phyloP scores from a whole-genome alignment of 30 jellyfish, hydroid and myxozoan genomes.

The Rhopilema esculentum region DNA sequence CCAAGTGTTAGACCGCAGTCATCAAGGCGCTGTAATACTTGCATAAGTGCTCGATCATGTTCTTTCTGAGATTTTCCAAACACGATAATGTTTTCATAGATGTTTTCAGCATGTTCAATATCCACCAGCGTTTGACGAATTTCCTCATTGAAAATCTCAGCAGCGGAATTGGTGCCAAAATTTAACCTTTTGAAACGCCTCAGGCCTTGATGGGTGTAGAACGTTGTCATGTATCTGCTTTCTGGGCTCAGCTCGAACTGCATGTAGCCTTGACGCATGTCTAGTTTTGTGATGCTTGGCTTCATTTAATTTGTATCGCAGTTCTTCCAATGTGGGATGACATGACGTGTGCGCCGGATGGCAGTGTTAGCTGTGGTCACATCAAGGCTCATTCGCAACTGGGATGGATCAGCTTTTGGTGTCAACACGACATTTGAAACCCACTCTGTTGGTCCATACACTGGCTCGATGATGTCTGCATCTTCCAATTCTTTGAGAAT shows the following conservation, averaged over 20 bases:
- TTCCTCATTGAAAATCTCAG: conserved; percentile 63
- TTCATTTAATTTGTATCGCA: conserved; percentile 45
- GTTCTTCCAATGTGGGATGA: conserved; percentile 63
- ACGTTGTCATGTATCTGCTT: conserved; percentile 51
- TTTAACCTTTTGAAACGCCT: conserved; percentile 47
- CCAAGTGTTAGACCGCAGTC: conserved; percentile 54
- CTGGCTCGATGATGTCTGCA: conserved; percentile 28
- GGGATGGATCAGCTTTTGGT: conserved; percentile 41
- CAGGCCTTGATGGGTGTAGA: conserved; percentile 78
- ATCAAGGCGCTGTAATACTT: conserved; percentile 36
- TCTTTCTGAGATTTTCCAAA: conserved; percentile 41
- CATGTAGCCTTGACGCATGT: conserved; percentile 70
- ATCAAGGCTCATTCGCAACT: conserved; percentile 59
- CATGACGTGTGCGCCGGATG: conserved; percentile 51
- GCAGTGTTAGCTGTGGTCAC: conserved; percentile 75
- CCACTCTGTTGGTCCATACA: conserved; percentile 68
- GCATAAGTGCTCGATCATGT: conserved; percentile 28
- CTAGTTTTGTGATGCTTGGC: conserved; percentile 57
- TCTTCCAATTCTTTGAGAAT: conserved; percentile 20
- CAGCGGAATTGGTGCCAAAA: conserved; percentile 73
- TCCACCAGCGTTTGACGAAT: conserved; percentile 13
- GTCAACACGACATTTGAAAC: conserved; percentile 43
- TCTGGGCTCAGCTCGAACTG: conserved; percentile 56
- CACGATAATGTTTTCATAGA: conserved; percentile 58
- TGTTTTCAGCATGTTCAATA: conserved; percentile 8